A percentile compares a stretch with the other conserved stretches of the same genome.
Conservation (phyloP, 2,888 invertebrate species). For the Lottia scabra region DNA sequence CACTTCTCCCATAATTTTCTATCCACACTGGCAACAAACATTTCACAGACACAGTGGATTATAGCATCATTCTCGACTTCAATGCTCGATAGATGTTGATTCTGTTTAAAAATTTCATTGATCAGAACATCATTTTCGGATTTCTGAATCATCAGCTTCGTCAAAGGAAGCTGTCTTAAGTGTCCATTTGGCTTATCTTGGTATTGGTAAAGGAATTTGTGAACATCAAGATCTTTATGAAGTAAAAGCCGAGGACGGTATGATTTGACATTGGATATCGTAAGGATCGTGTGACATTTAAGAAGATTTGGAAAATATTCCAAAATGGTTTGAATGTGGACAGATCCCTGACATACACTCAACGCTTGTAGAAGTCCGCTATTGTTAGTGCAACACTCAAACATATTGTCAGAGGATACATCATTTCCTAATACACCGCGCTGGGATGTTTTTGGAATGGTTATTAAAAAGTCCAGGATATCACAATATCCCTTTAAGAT, state of each 20-base stretch:
- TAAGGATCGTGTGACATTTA: background rate
- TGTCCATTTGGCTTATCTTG: background rate
- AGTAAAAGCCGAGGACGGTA: background rate
- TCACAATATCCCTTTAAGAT: slow-evolving; percentile 14
- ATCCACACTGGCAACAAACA: slow-evolving; percentile 22
- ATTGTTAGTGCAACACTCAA: no score
- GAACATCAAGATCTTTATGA: background rate
- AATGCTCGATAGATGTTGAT: slow-evolving; percentile 24
- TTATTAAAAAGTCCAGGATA: slow-evolving; percentile 16
- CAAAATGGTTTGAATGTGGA: no score
- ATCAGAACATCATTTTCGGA: background rate
- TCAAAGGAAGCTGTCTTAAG: slow-evolving; percentile 6
- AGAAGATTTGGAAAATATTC: no score
- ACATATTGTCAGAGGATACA: no score
- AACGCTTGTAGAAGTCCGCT: no score
- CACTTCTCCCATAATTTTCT: slow-evolving; percentile 18
- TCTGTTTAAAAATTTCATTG: slow-evolving; percentile 23
- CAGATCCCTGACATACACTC: background rate
- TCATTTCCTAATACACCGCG: no score
- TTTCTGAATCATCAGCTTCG: background rate
- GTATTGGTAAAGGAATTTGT: slow-evolving; percentile 15
- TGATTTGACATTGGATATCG: background rate
- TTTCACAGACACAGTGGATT: slow-evolving; percentile 32
- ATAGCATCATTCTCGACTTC: slow-evolving; percentile 21
- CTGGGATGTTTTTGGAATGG: no score